Evolutionary conservation across 2,113 vertebrate species (phyloP), one percentile per base, ranked within the genome.

Genomic region (Scomber scombrus): DNA sequence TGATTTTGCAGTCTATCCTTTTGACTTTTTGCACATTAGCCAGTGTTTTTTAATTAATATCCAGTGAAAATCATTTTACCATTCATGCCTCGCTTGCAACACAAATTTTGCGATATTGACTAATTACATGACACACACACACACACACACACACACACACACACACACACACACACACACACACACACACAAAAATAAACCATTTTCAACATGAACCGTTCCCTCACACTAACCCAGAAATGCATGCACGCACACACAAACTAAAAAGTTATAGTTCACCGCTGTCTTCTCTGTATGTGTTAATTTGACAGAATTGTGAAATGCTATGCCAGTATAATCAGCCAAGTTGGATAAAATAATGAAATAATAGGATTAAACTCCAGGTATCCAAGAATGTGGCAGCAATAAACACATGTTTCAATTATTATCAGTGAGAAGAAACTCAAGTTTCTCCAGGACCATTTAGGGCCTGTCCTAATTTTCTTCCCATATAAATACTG

Each of bases 1-100:
- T 68, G 49, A 82, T 56, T 75, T 57, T 49, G n/a, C 61, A 51
- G 16, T 70, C 52, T 80, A 34, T 84, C 47, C 45, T 80, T 85
- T 79, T 23, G 74, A 65, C 11, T 19, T 67, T 49, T 55, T 51
- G 16, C 62, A 60, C 54, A 56, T 71, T 72, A 46, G 56, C 50
- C 54, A 74, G 26, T 64, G n/a, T n/a, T 50, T 43, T 60, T 80
- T 72, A 58, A 64, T 79, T 73, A 57, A 71, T 78, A 34, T 63
- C 68, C 52, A 58, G 3, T 76, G 16, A 2, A 65, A 54, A 55
- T 67, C 31, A 5, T 78, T 75, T 71, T 2, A 81, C 51, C 14
- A 13, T 47, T 29, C 50, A 45, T 40, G 43, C 46, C 40, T 66
- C 47, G 21, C 11, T 51, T 60, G 46, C 46, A 19, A 16, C 2